Evolutionary conservation across 1,140 invertebrate species (phyloP), one percentile per base, ranked within the genome.

Genomic region (Triops cancriformis): DNA sequence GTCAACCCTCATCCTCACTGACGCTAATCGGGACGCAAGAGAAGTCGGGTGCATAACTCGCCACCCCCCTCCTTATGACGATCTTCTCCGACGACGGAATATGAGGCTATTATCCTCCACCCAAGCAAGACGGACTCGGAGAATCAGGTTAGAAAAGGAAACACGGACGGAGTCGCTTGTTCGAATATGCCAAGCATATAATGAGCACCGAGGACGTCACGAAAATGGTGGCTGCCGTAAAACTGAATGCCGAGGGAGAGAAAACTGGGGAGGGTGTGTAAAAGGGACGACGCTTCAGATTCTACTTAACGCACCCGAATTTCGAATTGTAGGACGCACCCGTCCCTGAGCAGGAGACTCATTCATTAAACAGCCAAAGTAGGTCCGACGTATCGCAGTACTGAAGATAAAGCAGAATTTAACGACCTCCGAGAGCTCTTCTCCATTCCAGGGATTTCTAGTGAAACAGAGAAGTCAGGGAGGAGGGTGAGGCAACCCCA

Each of bases 171-270:
- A 64, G 6, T 64, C 23, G 51, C 51, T 18, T 18, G 18, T 18
- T 4, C 51, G 51, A 64, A 64, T 64, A 64, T 64, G 51, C 51
- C 51, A 64, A 64, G 51, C 51, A 64, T 64, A 64, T 64, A 64
- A 64, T 64, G 51, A 64, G 51, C 23, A 64, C 51, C 51, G n/a
- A 64, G 23, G 51, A 64, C 31, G 31, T 37, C 31, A 37, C 7
- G 18, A 64, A 14, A 64, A 64, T 64, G 51, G 51, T 64, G 51
- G 51, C 31, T 37, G 31, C 2, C 2, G 31, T 37, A 37, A 37
- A 37, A 37, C 31, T 37, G 2, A 37, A 37, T 7, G 31, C 31
- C 2, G n/a, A 64, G 51, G 51, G 51, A 64, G 51, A 6, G 10
- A 64, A 64, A 64, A n/a, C n/a, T 18, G 51, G 6, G 18, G 51